These are phyloP conservation scores for Pardosa pseudoannulata DNA, from an alignment of 2,888 invertebrate species.

Conservation along the genomic window DNA sequence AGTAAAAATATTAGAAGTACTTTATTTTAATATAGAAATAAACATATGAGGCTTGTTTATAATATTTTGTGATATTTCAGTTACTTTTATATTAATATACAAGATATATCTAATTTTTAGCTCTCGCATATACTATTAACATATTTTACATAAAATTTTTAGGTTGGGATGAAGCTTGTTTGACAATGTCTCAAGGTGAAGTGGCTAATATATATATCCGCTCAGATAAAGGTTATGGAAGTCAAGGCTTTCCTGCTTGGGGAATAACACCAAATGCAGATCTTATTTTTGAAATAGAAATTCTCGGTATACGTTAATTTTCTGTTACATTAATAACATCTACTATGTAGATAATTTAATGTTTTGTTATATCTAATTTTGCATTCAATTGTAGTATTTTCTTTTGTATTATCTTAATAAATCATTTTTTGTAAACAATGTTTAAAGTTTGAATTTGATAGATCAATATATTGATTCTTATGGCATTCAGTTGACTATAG, in stretches of 20 bases:
- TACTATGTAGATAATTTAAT: slow-evolving; percentile 23
- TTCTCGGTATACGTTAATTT: slow-evolving; percentile 50
- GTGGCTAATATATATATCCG: slow-evolving; percentile 53
- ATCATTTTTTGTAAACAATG: neutral
- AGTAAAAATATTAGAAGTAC: too few relatives aligned
- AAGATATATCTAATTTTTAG: neutral
- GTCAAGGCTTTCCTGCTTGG: slow-evolving; percentile 64
- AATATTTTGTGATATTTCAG: too few relatives aligned
- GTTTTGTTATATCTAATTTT: neutral
- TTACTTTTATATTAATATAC: too few relatives aligned
- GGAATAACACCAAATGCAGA: slow-evolving; percentile 68
- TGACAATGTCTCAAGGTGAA: slow-evolving; percentile 63
- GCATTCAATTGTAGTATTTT: neutral
- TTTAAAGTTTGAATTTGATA: too few relatives aligned
- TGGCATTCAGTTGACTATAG: too few relatives aligned
- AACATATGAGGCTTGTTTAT: too few relatives aligned
- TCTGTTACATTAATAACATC: neutral
- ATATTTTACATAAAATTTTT: too few relatives aligned
- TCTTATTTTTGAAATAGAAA: slow-evolving; percentile 62
- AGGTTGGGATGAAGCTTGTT: slow-evolving; percentile 71
- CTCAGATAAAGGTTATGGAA: slow-evolving; percentile 69
- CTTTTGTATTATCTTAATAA: neutral
- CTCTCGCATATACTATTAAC: too few relatives aligned
- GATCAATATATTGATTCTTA: too few relatives aligned
- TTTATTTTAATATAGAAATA: too few relatives aligned